Evolutionary conservation across 2,113 vertebrate species (phyloP), one percentile per base, ranked within the genome.

Genomic region (Mola mola): DNA sequence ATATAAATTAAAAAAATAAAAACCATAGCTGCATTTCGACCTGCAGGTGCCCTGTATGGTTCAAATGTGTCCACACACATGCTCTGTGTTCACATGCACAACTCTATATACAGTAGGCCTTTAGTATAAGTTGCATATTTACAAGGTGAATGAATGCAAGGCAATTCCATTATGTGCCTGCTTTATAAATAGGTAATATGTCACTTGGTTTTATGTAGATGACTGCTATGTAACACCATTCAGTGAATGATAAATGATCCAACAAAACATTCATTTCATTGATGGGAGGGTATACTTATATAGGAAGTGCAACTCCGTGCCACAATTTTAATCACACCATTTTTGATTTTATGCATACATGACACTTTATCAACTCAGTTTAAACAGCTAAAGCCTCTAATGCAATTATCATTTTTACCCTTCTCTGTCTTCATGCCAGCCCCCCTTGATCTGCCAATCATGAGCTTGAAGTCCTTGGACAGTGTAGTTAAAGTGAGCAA

Each of bases 241-340:
- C 38, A 52, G 55, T 53, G 33, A 75, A 80, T 78, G 75, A 90
- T 81, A 56, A 87, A 87, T 89, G 48, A 87, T 78, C 68, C 77
- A 78, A 72, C 65, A 68, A 59, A 85, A 82, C 59, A 67, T 68
- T 52, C 37, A 82, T 85, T 85, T 82, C 42, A 55, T 78, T 76
- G 68, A 77, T 55, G 38, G 49, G 41, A 67, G 49, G 17, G 7
- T 49, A 20, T 26, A 22, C 15, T 22, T 33, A 49, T 69, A 58
- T 48, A 61, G 50, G 78, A 79, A 74, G 61, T 70, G 71, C 20
- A 22, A 17, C 36, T 71, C 26, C 48, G 24, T 55, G 31, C 61
- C 59, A 52, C 47, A 67, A 41, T 86, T 68, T 83, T 82, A 82
- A 83, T 90, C 75, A 85, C 49, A 26, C 36, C 34, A 68, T 63